These are phyloP conservation scores for Watsonalla cultraria DNA, from an alignment of 2,888 invertebrate genomes.

Conservation along the genomic window DNA sequence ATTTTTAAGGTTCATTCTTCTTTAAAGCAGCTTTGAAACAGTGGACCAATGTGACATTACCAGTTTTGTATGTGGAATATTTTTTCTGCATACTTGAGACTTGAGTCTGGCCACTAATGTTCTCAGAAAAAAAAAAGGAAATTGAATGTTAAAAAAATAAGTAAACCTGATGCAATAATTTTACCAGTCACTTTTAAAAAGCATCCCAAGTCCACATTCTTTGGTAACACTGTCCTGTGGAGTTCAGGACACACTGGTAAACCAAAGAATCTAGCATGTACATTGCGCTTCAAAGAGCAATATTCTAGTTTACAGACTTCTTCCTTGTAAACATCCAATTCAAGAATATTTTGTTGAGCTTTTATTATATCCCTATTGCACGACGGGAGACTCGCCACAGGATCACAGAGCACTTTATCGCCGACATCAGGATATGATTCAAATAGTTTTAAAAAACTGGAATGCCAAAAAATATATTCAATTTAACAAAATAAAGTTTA, in stretches of 20 bases:
- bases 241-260: slow-evolving; percentile 85
- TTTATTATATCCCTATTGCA: slow-evolving; percentile 81
- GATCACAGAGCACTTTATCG: slow-evolving; percentile 81
- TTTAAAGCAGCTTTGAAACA: no score
- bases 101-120: no score
- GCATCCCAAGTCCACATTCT: slow-evolving; percentile 83
- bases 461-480: slow-evolving; percentile 25
- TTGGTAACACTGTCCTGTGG: slow-evolving; percentile 82
- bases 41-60: no score
- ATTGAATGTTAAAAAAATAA: background rate
- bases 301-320: slow-evolving; percentile 43
- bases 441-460: slow-evolving; percentile 83
- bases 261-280: slow-evolving; percentile 82
- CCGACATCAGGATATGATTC: slow-evolving; percentile 83
- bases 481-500: no score
- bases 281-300: slow-evolving; percentile 78
- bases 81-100: background rate
- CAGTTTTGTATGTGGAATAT: background rate
- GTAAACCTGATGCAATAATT: slow-evolving; percentile 5
- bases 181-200: slow-evolving; percentile 86
- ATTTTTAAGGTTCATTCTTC: no score
- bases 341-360: slow-evolving; percentile 78
- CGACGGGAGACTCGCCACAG: slow-evolving; percentile 79
- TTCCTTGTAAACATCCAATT: slow-evolving; percentile 52
- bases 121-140: background rate